A percentile compares a stretch with the other conserved stretches of the same genome.
Evolutionary conservation across 2,113 vertebrate genomes (phyloP).

Genomic region (Mesoclemmys tuberculata): DNA sequence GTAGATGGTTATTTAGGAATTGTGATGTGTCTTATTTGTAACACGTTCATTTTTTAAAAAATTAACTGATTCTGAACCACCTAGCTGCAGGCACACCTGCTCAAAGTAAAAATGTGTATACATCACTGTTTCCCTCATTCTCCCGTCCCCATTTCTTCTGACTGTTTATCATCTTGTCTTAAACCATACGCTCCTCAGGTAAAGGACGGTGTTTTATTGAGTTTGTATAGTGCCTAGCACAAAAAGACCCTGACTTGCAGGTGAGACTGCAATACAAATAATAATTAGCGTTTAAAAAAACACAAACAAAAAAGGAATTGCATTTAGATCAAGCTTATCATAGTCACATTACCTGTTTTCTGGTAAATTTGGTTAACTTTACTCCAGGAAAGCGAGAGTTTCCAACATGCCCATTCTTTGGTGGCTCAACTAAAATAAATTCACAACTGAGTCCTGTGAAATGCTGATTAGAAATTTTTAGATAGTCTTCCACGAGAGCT

Average conservation of each 20-base stretch:
- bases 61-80: no score
- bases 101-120: background rate
- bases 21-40: background rate
- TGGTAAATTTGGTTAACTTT: conserved; percentile 83
- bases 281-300: background rate
- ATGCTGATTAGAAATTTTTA: conserved; percentile 83
- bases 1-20: background rate
- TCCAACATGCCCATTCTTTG: conserved; percentile 85
- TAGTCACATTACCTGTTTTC: conserved; percentile 85
- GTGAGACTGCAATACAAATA: background rate
- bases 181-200: background rate
- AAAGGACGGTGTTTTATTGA: background rate
- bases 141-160: background rate
- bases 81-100: background rate
- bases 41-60: no score
- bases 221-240: background rate
- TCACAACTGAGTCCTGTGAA: conserved; percentile 86
- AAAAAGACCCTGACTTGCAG: background rate
- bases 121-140: background rate
- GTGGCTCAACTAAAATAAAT: conserved; percentile 83
- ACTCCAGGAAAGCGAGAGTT: conserved; percentile 81
- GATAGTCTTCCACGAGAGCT: conserved; percentile 80
- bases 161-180: background rate
- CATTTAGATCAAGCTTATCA: background rate
- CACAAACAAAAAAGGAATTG: background rate